These are phyloP conservation scores for Strix occidentalis DNA, from an alignment of 2,797 vertebrate species.

Conservation along the genomic window DNA sequence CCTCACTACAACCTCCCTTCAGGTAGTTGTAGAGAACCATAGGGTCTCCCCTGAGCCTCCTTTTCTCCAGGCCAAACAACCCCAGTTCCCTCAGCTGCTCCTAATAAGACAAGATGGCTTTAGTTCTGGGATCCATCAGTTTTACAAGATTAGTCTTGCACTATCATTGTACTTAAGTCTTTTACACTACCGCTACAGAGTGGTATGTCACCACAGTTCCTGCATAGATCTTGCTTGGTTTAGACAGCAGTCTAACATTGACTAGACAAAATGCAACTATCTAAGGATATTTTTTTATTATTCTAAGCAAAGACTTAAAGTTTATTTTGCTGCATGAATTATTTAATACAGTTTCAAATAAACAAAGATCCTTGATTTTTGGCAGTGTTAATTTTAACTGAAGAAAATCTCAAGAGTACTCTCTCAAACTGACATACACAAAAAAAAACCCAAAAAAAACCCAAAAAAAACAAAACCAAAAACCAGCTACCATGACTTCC, in stretches of 20 bases:
- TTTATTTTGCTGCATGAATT: constrained; percentile 37
- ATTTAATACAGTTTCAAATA: constrained; percentile 55
- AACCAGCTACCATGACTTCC: not conserved
- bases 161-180: not conserved
- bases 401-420: not conserved
- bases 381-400: constrained; percentile 20
- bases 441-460: not conserved
- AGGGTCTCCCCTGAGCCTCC: not conserved
- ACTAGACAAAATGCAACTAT: constrained; percentile 27
- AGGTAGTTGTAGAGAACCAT: accelerated
- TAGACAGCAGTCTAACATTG: constrained; percentile 28
- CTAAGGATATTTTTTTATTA: constrained; percentile 5
- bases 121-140: not conserved
- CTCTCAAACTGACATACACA: not conserved
- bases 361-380: constrained; percentile 31
- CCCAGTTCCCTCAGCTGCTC: accelerated
- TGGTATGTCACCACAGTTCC: constrained; percentile 11
- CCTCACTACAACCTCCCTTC: accelerated
- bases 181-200: not conserved
- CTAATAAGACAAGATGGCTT: not conserved
- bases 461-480: too few species aligned
- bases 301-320: not conserved
- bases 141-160: constrained; percentile 42
- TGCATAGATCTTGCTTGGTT: constrained; percentile 22
- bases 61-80: not conserved